Base-by-base conservation (phyloP, 2,888 invertebrate genomes). In the Lydus trimaculatus region DNA sequence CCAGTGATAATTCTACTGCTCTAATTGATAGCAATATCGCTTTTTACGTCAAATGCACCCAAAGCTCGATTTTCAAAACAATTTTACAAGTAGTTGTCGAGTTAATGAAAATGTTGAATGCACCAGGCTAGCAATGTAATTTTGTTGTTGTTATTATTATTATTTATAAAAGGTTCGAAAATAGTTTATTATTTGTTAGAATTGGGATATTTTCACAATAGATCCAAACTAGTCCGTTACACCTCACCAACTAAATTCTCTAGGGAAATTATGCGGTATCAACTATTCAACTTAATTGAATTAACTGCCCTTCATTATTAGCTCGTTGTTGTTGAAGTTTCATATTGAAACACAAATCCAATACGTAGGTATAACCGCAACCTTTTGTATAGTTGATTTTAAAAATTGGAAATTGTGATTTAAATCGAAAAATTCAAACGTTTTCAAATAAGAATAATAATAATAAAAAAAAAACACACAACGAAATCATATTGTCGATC, bases 241-340 rank as follows among this genome's bases (percentile, higher is more conserved):
- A 56, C 11, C 25, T 56, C 5, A 7, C 13, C 56, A 28, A 28
- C 56, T n/a, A n/a, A 28, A n/a, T 56, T 28, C 56, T 56, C 56
- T 15, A 15, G 56, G 56, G 56, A 56, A 56, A 56, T 56, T 56
- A 56, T 52, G 20, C 23, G 52, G 23, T 52, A 52, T 56, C 56
- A 56, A 1, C 56, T 28, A 11, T 25, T 56, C 56, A 56, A 28
- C 28, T 56, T 56, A 15, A 52, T 52, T 20, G 56, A 56, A 56
- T 56, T 23, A 52, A 52, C 52, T 52, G 23, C 4, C 23, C 13
- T 52, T 56, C 5, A 56, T 56, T 56, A 28, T 28, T 56, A 25
- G 23, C 25, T 56, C 11, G 23, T 13, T 25, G 9, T 13, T 56
- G 56, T 25, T 25, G 15, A 56, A 56, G 4, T 56, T 25, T 56